Percentiles rank a stretch among this genome's conserved stretches.
Evolutionary conservation across 2,113 vertebrate species (phyloP).

Genomic region (Eira barbara): DNA sequence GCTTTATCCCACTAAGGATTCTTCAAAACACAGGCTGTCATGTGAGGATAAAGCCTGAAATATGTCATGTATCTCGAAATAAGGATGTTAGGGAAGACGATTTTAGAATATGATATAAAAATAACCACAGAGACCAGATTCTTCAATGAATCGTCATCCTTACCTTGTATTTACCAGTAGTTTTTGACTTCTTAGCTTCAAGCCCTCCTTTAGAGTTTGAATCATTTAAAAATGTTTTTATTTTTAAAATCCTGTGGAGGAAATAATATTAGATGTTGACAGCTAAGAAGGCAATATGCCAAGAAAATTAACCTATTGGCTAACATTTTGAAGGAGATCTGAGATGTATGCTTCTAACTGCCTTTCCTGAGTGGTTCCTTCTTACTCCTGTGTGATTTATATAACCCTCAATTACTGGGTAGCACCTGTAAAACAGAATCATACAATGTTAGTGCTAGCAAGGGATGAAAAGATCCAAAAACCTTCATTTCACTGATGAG

Average conservation of each 20-base stretch:
- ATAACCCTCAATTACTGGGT: not conserved
- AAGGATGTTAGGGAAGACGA: not conserved
- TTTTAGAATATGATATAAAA: not conserved
- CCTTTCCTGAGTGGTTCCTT: not conserved
- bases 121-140: not conserved
- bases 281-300: not conserved
- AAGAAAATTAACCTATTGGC: not conserved
- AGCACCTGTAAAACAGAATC: not conserved
- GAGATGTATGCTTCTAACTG: not conserved
- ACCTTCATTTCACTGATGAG: not conserved
- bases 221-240: slow-evolving; percentile 14
- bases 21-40: not conserved
- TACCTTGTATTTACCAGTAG: not conserved
- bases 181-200: slow-evolving; percentile 27
- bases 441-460: not conserved
- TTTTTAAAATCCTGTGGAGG: slow-evolving; percentile 4
- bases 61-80: not conserved
- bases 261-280: not conserved
- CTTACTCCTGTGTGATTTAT: not conserved
- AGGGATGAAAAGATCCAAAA: not conserved
- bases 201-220: not conserved
- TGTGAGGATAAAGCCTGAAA: not conserved
- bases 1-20: not conserved
- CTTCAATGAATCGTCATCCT: not conserved
- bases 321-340: slow-evolving; percentile 9